Evolutionary conservation across 2,113 vertebrate species (phyloP).

Genomic region (Lagopus muta): DNA sequence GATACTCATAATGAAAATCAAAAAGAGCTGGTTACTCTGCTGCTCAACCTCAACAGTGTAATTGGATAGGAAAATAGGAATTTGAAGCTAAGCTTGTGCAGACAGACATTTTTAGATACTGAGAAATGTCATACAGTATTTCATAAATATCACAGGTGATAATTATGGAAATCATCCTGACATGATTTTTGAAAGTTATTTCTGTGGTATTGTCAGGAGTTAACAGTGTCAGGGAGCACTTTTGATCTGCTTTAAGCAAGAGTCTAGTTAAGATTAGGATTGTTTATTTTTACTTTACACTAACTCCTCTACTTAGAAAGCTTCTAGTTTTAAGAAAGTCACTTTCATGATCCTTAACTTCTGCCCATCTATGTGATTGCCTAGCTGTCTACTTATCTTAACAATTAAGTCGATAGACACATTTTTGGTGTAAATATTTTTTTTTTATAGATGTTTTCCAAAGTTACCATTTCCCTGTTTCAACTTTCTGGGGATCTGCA

Average conservation of each 20-base stretch:
- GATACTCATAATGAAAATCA: not conserved
- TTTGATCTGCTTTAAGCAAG: not conserved
- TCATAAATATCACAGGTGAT: not conserved
- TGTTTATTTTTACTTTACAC: not conserved
- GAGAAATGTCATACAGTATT: not conserved
- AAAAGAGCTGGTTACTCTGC: not conserved
- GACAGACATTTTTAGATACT: not conserved
- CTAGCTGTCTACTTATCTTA: not conserved
- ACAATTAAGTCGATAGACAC: not conserved
- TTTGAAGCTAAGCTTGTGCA: not conserved
- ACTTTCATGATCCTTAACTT: not conserved
- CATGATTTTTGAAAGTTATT: not conserved
- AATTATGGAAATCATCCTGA: not conserved
- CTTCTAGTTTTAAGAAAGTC: not conserved
- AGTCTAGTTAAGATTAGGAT: not conserved
- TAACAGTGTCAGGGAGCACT: not conserved
- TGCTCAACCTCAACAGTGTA: not conserved
- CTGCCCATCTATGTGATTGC: not conserved
- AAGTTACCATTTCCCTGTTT: not conserved
- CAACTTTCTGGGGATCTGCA: fast-evolving
- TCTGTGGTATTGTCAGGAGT: not conserved
- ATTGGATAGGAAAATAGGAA: not conserved
- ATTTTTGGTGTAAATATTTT: not conserved
- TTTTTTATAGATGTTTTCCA: not conserved
- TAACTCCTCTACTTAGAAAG: not conserved